Percentiles rank a stretch among this genome's conserved stretches.
Conservation (phyloP, 2,797 vertebrate species). For the Carduelis carduelis region DNA sequence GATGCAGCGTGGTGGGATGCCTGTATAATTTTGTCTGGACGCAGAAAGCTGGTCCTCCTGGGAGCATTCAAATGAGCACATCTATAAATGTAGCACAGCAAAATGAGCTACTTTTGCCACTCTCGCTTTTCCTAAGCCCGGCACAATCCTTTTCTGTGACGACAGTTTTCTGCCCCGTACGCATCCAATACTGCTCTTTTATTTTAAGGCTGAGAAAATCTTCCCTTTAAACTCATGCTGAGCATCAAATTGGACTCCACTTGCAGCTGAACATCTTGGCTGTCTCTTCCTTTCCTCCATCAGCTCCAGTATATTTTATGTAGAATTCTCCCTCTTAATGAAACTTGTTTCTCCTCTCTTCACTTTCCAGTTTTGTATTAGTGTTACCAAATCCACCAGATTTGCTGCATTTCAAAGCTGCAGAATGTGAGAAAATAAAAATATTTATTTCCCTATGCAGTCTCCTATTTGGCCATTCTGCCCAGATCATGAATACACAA, state of each 20-base stretch:
- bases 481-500: neutral
- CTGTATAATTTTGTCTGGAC: neutral
- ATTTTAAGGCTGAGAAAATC: constrained; percentile 67
- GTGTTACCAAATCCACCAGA: neutral
- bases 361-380: neutral
- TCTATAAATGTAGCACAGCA: constrained; percentile 29
- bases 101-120: constrained; percentile 43
- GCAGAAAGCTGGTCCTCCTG: neutral
- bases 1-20: neutral
- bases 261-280: constrained; percentile 61
- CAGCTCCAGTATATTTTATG: constrained; percentile 44
- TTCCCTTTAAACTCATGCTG: constrained; percentile 64
- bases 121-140: constrained; percentile 14
- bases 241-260: constrained; percentile 65
- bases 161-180: constrained; percentile 43
- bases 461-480: neutral
- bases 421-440: neutral
- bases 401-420: neutral
- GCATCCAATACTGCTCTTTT: constrained; percentile 53
- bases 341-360: neutral
- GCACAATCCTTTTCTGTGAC: constrained; percentile 46
- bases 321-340: constrained; percentile 23
- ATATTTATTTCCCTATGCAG: neutral
- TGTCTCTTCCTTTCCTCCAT: constrained; percentile 12
- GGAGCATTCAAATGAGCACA: constrained; percentile 31